These are phyloP conservation scores for Enteromius thamalakanensis DNA, from an alignment of 2,797 vertebrate species.

Conservation along the genomic window DNA sequence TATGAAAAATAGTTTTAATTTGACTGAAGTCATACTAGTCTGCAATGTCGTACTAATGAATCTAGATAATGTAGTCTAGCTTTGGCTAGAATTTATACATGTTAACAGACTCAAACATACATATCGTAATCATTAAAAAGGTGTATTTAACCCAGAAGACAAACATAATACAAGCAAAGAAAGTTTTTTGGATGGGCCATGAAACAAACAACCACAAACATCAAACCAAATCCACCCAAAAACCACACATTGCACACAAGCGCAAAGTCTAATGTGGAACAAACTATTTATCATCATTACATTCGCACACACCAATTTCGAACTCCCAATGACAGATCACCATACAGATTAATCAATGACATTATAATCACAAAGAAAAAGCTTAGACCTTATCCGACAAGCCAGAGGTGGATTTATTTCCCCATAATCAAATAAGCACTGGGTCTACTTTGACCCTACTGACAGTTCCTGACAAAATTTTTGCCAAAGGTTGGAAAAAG, in stretches of 20 bases:
- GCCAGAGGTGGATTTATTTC: conserved; percentile 38
- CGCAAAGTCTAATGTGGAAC: background rate
- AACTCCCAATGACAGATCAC: conserved; percentile 11
- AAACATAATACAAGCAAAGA: background rate
- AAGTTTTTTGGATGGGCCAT: background rate
- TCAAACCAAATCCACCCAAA: background rate
- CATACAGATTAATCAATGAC: conserved; percentile 24
- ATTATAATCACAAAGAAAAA: background rate
- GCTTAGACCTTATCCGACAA: conserved; percentile 28
- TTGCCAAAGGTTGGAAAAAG: conserved; percentile 39
- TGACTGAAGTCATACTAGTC: background rate
- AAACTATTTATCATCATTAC: conserved; percentile 13
- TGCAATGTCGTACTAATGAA: background rate
- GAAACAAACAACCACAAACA: background rate
- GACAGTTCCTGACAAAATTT: conserved; percentile 47
- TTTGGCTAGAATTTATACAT: background rate
- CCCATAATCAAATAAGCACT: conserved; percentile 43
- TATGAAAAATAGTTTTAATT: background rate
- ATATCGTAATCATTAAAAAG: background rate
- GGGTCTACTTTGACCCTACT: conserved; percentile 27
- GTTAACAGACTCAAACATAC: background rate
- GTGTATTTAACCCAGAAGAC: background rate
- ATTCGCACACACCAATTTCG: background rate
- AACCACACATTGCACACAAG: no score
- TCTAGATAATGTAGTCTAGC: background rate